Conservation (phyloP, 2,113 vertebrate genomes). For the Planiliza haematocheilus region DNA sequence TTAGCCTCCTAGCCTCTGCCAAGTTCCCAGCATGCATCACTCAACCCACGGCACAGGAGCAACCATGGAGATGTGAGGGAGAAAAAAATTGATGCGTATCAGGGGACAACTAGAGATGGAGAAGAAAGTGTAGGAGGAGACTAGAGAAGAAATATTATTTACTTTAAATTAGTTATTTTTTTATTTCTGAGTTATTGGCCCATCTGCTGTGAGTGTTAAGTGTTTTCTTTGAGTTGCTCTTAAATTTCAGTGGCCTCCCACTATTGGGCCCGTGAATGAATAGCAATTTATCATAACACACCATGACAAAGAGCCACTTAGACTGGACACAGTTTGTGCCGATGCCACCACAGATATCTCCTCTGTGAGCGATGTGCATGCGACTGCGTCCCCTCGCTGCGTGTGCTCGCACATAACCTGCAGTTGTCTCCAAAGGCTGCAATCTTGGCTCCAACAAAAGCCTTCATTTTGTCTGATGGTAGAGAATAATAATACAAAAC, state of each 20-base stretch:
- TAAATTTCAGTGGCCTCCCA: constrained; percentile 70
- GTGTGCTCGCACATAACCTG: constrained; percentile 38
- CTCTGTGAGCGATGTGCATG: constrained; percentile 38
- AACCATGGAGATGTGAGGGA: constrained; percentile 58
- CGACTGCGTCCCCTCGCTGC: constrained; percentile 18
- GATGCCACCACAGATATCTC: constrained; percentile 49
- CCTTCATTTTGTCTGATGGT: constrained; percentile 44
- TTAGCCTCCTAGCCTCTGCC: constrained; percentile 86
- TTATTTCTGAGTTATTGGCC: constrained; percentile 34
- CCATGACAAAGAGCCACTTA: constrained; percentile 52
- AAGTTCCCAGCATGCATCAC: constrained; percentile 79
- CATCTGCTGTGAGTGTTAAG: constrained; percentile 66
- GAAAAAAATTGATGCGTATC: constrained; percentile 59
- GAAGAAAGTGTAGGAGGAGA: neutral
- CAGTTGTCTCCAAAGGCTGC: constrained; percentile 44
- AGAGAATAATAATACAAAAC: constrained; percentile 41
- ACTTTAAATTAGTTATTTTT: constrained; percentile 65
- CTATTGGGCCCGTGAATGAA: constrained; percentile 59
- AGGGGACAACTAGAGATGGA: constrained; percentile 43
- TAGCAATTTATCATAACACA: constrained; percentile 68
- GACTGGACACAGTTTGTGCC: constrained; percentile 43
- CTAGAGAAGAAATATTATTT: constrained; percentile 77
- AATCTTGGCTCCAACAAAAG: constrained; percentile 45
- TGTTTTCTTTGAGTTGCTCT: constrained; percentile 63
- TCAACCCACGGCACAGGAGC: constrained; percentile 59